phyloP scores from a whole-genome alignment of 2,888 invertebrate genomes.

The Synergus itoensis region DNA sequence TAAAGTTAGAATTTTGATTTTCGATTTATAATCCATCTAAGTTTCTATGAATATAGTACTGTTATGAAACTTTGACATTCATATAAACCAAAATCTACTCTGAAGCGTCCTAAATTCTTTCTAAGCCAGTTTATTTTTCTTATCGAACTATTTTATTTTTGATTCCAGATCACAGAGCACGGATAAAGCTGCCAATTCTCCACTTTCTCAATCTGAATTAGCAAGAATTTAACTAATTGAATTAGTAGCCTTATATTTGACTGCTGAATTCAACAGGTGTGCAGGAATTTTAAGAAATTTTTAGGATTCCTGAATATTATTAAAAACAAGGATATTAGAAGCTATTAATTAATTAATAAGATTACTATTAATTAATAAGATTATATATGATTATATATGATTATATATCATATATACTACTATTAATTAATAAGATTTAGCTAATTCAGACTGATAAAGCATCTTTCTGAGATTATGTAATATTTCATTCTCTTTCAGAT shows the following conservation, averaged over 20 bases:
- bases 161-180: not conserved
- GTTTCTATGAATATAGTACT: not conserved
- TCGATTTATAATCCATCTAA: not conserved
- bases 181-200: not conserved
- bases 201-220: not conserved
- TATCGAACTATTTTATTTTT: not conserved
- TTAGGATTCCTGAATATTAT: too few species aligned
- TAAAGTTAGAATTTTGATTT: not conserved
- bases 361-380: too few species aligned
- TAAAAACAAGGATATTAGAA: too few species aligned
- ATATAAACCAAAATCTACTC: not conserved
- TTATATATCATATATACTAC: too few species aligned
- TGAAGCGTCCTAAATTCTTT: constrained; percentile 9
- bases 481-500: not conserved
- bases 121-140: not conserved
- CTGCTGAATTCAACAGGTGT: too few species aligned
- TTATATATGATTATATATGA: too few species aligned
- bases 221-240: too few species aligned
- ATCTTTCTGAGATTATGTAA: not conserved
- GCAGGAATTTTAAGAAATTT: too few species aligned
- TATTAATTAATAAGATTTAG: too few species aligned
- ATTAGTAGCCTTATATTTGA: too few species aligned
- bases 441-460: not conserved
- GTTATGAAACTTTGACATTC: not conserved
- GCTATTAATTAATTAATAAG: too few species aligned